Evolutionary conservation across 2,797 vertebrate species (phyloP).

Genomic region (Parauchenoglanis punctatus): DNA sequence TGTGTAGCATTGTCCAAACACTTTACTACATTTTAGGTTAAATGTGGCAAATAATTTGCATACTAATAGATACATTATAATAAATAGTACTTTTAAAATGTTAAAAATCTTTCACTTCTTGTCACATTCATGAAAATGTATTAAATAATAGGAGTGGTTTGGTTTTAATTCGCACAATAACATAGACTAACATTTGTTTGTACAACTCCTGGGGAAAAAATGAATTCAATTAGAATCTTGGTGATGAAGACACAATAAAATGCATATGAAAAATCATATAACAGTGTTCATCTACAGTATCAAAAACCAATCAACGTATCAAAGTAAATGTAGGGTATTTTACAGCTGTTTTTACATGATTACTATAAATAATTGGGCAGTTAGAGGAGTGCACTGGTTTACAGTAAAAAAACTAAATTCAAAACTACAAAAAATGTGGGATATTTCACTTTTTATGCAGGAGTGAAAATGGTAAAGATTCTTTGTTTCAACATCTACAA

Average conservation of each 20-base stretch:
- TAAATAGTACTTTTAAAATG: not conserved
- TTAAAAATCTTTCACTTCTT: not conserved
- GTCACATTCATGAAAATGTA: not conserved
- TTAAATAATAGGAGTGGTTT: not conserved
- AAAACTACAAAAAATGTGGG: not conserved
- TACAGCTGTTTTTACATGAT: no score
- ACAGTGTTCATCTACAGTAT: not conserved
- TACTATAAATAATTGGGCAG: not conserved
- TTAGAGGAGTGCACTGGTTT: not conserved
- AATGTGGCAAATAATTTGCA: not conserved
- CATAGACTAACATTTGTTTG: not conserved
- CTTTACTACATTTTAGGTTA: not conserved
- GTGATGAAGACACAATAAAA: not conserved
- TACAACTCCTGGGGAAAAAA: not conserved
- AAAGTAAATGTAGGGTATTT: not conserved
- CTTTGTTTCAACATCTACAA: not conserved
- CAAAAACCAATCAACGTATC: not conserved
- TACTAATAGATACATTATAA: not conserved
- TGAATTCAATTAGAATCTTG: no score
- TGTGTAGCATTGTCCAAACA: slow-evolving; percentile 18
- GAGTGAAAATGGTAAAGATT: not conserved
- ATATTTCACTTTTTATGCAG: not conserved
- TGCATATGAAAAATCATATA: not conserved
- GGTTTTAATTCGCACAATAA: not conserved
- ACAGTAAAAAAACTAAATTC: not conserved